Conservation (phyloP, 1,140 invertebrate species). For the Plodia interpunctella region DNA sequence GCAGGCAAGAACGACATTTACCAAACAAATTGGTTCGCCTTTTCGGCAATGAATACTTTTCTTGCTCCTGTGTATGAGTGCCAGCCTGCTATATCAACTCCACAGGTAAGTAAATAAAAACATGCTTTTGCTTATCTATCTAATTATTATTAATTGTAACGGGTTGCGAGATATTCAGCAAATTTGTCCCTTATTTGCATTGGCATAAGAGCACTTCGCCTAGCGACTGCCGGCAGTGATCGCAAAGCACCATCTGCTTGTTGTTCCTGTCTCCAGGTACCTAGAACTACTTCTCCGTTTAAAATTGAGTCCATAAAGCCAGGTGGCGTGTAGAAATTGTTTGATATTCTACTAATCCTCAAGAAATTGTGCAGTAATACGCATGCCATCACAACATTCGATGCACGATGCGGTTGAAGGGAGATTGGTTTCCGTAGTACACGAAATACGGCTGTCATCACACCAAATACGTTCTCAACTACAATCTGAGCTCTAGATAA, state of each 20-base stretch:
- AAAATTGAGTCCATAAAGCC: conserved; percentile 12
- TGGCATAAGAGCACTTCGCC: background rate
- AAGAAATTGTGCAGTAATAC: conserved; percentile 29
- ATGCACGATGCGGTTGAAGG: background rate
- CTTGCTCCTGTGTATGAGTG: background rate
- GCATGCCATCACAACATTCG: background rate
- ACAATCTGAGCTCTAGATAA: conserved; percentile 45
- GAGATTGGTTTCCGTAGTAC: background rate
- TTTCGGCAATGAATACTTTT: background rate
- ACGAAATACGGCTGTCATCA: conserved; percentile 56
- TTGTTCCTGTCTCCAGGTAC: background rate
- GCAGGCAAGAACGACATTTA: background rate
- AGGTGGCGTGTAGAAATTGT: conserved; percentile 20
- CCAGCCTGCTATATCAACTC: background rate
- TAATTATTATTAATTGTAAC: too few relatives aligned
- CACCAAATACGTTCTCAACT: conserved; percentile 75
- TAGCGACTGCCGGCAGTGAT: background rate
- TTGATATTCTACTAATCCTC: conserved; percentile 19
- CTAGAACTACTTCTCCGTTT: conserved; percentile 10
- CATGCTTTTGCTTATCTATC: too few relatives aligned
- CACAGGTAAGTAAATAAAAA: background rate
- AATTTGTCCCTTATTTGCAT: background rate
- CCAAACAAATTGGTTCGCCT: background rate
- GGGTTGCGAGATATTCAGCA: background rate
- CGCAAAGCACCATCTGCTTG: background rate